A percentile compares a stretch with the other conserved stretches of the same genome.
Evolutionary conservation across 2,113 vertebrate species (phyloP).

Genomic region (Aptenodytes forsteri): DNA sequence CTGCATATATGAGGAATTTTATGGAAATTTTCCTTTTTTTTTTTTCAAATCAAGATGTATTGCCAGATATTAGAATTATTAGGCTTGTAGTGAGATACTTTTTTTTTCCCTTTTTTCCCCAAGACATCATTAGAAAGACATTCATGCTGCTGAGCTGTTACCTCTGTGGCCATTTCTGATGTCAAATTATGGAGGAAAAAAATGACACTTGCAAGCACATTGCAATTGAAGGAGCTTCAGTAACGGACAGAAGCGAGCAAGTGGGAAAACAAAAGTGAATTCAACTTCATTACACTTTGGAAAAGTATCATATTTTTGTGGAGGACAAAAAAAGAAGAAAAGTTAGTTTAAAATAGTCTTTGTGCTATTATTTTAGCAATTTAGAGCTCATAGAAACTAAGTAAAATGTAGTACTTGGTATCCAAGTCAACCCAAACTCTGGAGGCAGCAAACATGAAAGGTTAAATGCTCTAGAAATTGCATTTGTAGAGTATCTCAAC

Average conservation of each 20-base stretch:
- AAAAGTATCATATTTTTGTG: not conserved
- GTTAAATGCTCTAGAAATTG: constrained; percentile 73
- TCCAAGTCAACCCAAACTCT: constrained; percentile 55
- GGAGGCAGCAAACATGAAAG: constrained; percentile 63
- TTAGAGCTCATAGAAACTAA: constrained; percentile 40
- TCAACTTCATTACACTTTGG: constrained; percentile 49
- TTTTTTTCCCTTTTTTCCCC: not conserved
- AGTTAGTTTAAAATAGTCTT: constrained; percentile 52
- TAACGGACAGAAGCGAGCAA: constrained; percentile 3
- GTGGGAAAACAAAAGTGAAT: constrained; percentile 56
- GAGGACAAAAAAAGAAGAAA: not conserved
- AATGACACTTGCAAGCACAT: not conserved
- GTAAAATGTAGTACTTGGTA: constrained; percentile 49
- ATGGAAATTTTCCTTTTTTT: not conserved
- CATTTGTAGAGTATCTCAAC: constrained; percentile 71
- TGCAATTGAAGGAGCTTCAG: constrained; percentile 27
- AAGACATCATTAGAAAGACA: constrained; percentile 65
- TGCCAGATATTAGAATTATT: constrained; percentile 53
- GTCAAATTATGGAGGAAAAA: constrained; percentile 72
- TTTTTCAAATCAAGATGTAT: not conserved
- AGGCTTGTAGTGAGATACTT: not conserved
- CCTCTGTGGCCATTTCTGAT: constrained; percentile 48
- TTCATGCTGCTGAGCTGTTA: constrained; percentile 58
- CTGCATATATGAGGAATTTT: constrained; percentile 4
- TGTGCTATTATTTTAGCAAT: constrained; percentile 44